Conservation (phyloP, 2,888 invertebrate genomes). For the Omphaloscelis lunosa region DNA sequence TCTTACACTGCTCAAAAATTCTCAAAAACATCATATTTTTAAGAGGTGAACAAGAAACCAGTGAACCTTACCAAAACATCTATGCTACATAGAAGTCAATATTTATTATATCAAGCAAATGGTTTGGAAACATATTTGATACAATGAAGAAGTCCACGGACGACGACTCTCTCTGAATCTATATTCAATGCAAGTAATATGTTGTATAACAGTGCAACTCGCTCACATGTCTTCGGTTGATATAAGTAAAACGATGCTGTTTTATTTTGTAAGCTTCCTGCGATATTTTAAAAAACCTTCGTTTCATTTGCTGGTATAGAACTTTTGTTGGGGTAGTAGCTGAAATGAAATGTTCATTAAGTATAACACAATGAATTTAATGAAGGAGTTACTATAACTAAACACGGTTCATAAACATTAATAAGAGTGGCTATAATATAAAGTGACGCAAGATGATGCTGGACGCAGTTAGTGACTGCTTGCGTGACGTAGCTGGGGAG, state of each 20-base stretch:
- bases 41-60: not conserved
- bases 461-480: too few relatives aligned
- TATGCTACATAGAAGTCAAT: constrained; percentile 8
- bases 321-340: too few relatives aligned
- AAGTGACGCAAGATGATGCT: too few relatives aligned
- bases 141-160: constrained; percentile 13
- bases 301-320: too few relatives aligned
- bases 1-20: too few relatives aligned
- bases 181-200: constrained; percentile 55
- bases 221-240: constrained; percentile 9
- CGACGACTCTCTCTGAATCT: constrained; percentile 59
- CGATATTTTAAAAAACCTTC: not conserved
- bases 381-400: too few relatives aligned
- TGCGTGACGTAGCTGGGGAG: too few relatives aligned
- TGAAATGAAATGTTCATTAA: too few relatives aligned
- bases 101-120: constrained; percentile 28
- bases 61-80: constrained; percentile 8
- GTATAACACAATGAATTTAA: too few relatives aligned
- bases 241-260: constrained; percentile 27
- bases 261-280: not conserved
- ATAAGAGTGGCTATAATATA: too few relatives aligned
- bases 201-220: constrained; percentile 51
- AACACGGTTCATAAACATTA: too few relatives aligned
- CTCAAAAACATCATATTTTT: not conserved
- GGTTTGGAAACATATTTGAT: constrained; percentile 36